A percentile compares a stretch with the other conserved stretches of the same genome.
Conservation (phyloP, 2,888 invertebrate genomes). For the Leptogaster cylindrica region DNA sequence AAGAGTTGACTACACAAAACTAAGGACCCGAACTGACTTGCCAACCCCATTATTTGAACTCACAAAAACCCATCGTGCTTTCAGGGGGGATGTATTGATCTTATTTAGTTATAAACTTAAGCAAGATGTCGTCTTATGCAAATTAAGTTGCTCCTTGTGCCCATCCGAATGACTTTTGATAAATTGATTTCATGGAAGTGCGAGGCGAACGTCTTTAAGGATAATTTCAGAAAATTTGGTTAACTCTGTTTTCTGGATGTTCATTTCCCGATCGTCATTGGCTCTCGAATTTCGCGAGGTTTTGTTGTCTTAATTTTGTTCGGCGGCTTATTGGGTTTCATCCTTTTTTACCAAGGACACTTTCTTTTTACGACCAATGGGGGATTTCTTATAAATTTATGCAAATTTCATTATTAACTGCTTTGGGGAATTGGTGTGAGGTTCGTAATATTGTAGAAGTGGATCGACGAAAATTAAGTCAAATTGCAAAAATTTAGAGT, state of each 20-base stretch:
- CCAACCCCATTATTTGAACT: background rate
- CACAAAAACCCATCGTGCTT: background rate
- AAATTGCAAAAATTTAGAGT: no score
- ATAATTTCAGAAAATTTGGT: constrained; percentile 36
- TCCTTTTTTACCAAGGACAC: constrained; percentile 24
- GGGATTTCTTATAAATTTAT: constrained; percentile 25
- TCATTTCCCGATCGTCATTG: constrained; percentile 33
- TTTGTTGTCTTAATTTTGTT: constrained; percentile 23
- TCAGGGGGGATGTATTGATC: constrained; percentile 46
- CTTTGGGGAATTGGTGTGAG: constrained; percentile 31
- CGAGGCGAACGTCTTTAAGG: constrained; percentile 23
- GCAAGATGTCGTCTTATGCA: constrained; percentile 46
- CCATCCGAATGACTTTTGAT: constrained; percentile 45
- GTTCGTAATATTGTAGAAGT: no score
- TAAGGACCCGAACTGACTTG: constrained; percentile 24
- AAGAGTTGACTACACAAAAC: constrained; percentile 29
- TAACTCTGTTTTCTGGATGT: constrained; percentile 30
- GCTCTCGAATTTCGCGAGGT: constrained; percentile 32
- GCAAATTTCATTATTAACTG: constrained; percentile 35
- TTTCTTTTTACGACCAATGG: constrained; percentile 1
- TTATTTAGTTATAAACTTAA: constrained; percentile 48
- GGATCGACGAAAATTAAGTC: no score
- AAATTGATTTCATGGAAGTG: constrained; percentile 45
- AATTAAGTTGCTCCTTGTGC: constrained; percentile 45
- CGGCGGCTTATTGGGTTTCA: constrained; percentile 27